Conservation (phyloP, 2,797 vertebrate species). For the Zenarchopterus dispar region DNA sequence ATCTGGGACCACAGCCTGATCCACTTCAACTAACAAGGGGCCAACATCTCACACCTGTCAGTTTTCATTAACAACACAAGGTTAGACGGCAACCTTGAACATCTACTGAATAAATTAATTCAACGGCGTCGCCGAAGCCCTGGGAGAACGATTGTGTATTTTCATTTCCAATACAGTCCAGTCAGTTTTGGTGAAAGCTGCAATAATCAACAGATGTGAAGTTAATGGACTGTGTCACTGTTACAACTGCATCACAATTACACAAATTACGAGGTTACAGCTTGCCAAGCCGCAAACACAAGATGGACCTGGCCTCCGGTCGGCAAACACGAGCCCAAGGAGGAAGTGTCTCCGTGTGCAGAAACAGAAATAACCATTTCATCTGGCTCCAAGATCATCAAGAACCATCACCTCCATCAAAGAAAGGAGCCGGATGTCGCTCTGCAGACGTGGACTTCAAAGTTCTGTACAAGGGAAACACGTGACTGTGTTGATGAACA, state of each 20-base stretch:
- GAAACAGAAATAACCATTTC: too few species aligned
- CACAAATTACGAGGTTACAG: conserved; percentile 7
- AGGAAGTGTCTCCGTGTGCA: too few species aligned
- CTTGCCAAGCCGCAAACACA: not conserved
- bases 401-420: too few species aligned
- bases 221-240: not conserved
- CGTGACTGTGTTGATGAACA: too few species aligned
- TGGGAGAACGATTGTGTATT: conserved; percentile 6
- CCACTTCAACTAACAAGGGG: not conserved
- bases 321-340: too few species aligned
- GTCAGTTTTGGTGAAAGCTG: conserved; percentile 4
- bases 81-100: not conserved
- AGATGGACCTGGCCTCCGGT: too few species aligned
- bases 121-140: not conserved
- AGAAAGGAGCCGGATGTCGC: too few species aligned
- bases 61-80: conserved; percentile 23
- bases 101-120: conserved; percentile 3
- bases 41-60: not conserved
- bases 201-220: not conserved
- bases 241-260: not conserved
- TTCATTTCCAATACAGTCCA: not conserved
- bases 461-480: too few species aligned
- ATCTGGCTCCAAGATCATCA: too few species aligned
- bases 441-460: too few species aligned
- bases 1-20: not conserved